phyloP scores from a whole-genome alignment of 2,797 vertebrate species.

The Iguana delicatissima region DNA sequence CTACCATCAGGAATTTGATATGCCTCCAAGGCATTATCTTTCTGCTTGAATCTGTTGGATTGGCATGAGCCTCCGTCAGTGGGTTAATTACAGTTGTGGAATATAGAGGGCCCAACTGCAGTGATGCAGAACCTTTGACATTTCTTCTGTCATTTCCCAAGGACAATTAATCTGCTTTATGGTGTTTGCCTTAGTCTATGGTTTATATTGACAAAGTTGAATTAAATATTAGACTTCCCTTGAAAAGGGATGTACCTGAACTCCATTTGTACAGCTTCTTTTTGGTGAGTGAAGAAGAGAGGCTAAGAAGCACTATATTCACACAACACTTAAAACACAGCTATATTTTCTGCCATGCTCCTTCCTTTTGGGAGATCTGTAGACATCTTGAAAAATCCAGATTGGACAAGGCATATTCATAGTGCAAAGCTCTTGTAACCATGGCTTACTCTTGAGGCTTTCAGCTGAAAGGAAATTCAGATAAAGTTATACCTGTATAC shows the following conservation, averaged over 20 bases:
- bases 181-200: constrained; percentile 12
- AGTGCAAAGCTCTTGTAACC: background rate
- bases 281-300: constrained; percentile 24
- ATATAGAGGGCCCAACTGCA: constrained; percentile 58
- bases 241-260: constrained; percentile 33
- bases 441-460: background rate
- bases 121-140: constrained; percentile 56
- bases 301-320: background rate
- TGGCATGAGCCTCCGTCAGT: constrained; percentile 69
- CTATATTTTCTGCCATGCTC: background rate
- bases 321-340: background rate
- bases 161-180: constrained; percentile 40
- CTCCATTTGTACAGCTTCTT: constrained; percentile 44
- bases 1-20: constrained; percentile 72
- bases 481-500: background rate
- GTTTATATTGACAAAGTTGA: constrained; percentile 14
- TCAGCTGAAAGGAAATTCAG: background rate
- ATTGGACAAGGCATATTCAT: too few species aligned
- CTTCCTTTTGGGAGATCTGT: background rate
- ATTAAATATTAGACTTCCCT: constrained; percentile 19
- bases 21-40: constrained; percentile 66
- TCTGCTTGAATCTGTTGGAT: constrained; percentile 65
- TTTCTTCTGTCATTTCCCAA: constrained; percentile 57
- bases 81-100: constrained; percentile 74
- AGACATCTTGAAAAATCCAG: background rate